Conservation (phyloP, 2,888 invertebrate genomes). For the Caenorhabditis sp. region DNA sequence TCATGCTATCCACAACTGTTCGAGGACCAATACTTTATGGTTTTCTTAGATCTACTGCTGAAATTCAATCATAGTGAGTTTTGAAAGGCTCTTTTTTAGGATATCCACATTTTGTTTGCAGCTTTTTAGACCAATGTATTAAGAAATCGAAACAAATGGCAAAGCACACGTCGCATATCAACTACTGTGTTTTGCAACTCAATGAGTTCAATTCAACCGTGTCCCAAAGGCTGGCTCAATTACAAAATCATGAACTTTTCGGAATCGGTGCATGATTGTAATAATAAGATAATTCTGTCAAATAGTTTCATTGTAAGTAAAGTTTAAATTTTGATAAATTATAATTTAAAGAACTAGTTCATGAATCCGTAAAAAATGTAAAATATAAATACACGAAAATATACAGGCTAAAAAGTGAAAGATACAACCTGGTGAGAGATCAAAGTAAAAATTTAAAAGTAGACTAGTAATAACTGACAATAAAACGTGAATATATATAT, state of each 20-base stretch:
- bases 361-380: too few species aligned
- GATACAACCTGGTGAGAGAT: not conserved
- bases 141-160: too few species aligned
- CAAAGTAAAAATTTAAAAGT: not conserved
- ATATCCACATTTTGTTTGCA: not conserved
- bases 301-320: too few species aligned
- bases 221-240: not conserved
- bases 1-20: not conserved
- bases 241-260: not conserved
- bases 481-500: too few species aligned
- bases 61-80: not conserved
- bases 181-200: not conserved
- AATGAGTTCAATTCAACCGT: not conserved
- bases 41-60: not conserved
- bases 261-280: not conserved
- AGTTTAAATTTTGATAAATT: too few species aligned
- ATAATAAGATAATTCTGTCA: not conserved
- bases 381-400: slow-evolving; percentile 1
- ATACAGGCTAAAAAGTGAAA: not conserved
- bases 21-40: not conserved
- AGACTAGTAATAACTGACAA: not conserved
- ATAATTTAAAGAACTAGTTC: too few species aligned
- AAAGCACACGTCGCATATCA: not conserved
- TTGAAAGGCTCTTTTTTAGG: not conserved
- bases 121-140: too few species aligned